phyloP scores from a whole-genome alignment of 2,797 vertebrate species.

The Sebastes goodei region DNA sequence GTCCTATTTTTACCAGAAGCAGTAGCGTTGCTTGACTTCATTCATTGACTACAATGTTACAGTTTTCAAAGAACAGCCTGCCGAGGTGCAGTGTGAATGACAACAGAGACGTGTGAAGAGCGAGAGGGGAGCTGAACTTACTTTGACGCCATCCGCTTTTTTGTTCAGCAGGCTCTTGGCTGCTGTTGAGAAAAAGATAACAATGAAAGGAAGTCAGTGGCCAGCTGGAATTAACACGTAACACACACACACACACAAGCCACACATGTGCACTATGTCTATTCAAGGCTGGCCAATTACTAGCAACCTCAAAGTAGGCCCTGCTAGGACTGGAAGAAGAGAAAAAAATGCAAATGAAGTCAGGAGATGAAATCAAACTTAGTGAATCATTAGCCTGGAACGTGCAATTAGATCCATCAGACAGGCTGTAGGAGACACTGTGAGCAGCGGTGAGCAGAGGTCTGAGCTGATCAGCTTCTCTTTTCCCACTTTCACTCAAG shows the following conservation, averaged over 20 bases:
- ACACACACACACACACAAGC: conserved; percentile 7
- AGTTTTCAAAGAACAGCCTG: background rate
- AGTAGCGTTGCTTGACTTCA: background rate
- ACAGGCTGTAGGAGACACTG: background rate
- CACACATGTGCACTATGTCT: background rate
- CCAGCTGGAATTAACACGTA: background rate
- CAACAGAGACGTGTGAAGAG: background rate
- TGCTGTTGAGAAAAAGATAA: conserved; percentile 81
- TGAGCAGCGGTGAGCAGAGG: background rate
- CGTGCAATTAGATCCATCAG: conserved; percentile 31
- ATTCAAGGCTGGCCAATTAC: conserved; percentile 24
- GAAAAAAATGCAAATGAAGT: conserved; percentile 52
- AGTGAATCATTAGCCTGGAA: conserved; percentile 38
- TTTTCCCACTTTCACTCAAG: background rate
- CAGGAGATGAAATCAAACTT: conserved; percentile 33
- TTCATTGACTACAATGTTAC: background rate
- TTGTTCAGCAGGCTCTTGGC: conserved; percentile 93
- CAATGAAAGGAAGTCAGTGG: conserved; percentile 32
- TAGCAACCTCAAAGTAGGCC: conserved; percentile 11
- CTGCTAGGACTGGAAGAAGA: conserved; percentile 23
- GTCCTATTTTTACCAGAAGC: background rate
- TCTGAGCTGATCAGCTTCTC: background rate
- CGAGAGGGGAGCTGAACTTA: conserved; percentile 71
- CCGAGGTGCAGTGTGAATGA: background rate
- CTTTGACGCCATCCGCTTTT: conserved; percentile 94